Percentiles rank a stretch among this genome's conserved stretches.
Conservation (phyloP, 2,888 invertebrate species). For the Synergus gifuensis region DNA sequence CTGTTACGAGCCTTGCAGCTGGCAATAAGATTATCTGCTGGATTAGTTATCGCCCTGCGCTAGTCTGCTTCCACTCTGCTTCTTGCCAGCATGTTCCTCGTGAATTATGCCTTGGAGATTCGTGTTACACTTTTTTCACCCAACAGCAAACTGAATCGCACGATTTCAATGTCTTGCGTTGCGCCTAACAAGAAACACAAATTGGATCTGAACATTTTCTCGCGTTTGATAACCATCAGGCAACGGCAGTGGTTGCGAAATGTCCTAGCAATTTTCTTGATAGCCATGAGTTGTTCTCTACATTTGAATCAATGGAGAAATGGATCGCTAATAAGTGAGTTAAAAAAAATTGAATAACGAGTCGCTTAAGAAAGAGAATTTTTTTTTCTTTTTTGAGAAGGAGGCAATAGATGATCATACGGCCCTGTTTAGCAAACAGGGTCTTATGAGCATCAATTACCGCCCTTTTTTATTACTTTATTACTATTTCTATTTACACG, state of each 20-base stretch:
- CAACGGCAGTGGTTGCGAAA: not conserved
- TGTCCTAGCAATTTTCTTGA: not conserved
- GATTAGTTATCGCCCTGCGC: constrained; percentile 3
- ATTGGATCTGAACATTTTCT: not conserved
- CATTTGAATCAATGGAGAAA: too few species aligned
- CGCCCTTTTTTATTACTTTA: too few species aligned
- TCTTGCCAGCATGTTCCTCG: not conserved
- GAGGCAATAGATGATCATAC: too few species aligned
- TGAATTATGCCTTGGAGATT: constrained; percentile 10
- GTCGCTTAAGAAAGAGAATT: too few species aligned
- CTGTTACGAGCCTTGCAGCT: constrained; percentile 5
- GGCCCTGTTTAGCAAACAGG: too few species aligned
- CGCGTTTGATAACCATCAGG: not conserved
- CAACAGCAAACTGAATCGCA: not conserved
- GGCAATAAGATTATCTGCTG: constrained; percentile 16
- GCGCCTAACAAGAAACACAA: not conserved
- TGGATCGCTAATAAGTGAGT: too few species aligned
- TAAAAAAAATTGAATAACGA: too few species aligned
- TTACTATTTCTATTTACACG: too few species aligned
- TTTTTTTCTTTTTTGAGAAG: too few species aligned
- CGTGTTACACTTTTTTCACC: not conserved
- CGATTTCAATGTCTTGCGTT: not conserved
- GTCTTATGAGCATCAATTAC: too few species aligned
- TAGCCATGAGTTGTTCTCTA: not conserved
- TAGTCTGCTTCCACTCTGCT: constrained; percentile 18